phyloP scores from a whole-genome alignment of 2,888 invertebrate genomes.

The Pantelozetes paolii region DNA sequence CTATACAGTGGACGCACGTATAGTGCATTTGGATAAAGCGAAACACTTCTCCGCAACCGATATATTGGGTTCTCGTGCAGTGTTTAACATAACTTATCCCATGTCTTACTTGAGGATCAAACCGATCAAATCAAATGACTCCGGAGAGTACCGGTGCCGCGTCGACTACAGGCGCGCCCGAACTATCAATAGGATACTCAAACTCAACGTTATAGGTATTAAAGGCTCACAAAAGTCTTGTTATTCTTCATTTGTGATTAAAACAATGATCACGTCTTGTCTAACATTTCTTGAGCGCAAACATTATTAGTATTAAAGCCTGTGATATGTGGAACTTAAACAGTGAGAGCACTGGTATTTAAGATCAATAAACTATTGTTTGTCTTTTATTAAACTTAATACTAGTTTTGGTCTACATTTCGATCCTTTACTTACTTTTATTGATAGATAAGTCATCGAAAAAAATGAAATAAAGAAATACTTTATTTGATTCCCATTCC shows the following conservation, averaged over 20 bases:
- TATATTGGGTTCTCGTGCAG: conserved; percentile 22
- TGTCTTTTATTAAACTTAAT: neutral
- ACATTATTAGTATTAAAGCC: neutral
- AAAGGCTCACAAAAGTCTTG: conserved; percentile 4
- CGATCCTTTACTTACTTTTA: neutral
- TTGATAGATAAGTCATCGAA: neutral
- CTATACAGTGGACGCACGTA: conserved; percentile 44
- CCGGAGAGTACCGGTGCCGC: conserved; percentile 81
- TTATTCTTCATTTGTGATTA: neutral
- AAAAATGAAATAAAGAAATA: neutral
- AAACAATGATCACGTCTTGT: conserved; percentile 4
- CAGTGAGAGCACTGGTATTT: neutral
- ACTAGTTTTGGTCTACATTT: neutral
- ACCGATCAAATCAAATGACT: conserved; percentile 58
- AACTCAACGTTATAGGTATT: conserved; percentile 82
- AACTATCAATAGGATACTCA: conserved; percentile 81
- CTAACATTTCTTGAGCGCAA: neutral
- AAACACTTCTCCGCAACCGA: conserved; percentile 41
- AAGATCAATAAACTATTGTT: neutral
- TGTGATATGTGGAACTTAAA: neutral
- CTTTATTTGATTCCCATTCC: neutral
- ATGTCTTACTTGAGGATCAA: conserved; percentile 40
- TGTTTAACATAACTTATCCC: conserved; percentile 41
- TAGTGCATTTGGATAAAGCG: conserved; percentile 27
- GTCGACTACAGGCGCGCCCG: conserved; percentile 85